Base-by-base conservation (phyloP, 2,797 vertebrate genomes). In the Podargus strigoides region DNA sequence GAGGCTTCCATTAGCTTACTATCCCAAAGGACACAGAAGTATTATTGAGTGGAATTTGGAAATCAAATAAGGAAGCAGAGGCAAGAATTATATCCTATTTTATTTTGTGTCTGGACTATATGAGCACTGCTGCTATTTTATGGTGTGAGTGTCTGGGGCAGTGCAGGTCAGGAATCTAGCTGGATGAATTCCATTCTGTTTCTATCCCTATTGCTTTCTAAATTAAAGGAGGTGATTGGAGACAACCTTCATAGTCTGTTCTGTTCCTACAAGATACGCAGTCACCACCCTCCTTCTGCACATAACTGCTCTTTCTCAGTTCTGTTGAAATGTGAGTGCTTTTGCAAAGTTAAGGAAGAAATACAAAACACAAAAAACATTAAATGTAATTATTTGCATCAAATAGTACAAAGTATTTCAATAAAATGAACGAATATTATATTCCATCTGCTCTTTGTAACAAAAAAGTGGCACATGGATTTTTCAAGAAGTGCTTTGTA, bases 401-500 rank as follows among this genome's bases (percentile, higher is more conserved):
- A 64, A 93, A 78, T 39, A 36, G 8, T 55, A 87, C 14, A 34
- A 80, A 68, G 80, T 14, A 56, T 75, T 94, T 78, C 83, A 92
- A 89, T 67, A 79, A 96, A 94, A 88, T 8, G 74, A 85, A 89
- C 0, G 2, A 96, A 87, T 60, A 60, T 87, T 85, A 90, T 93
- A 93, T 67, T 90, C 91, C 89, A 83, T 96, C 93, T 97, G 95
- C 67, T 88, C 49, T 75, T 91, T 93, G 86, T 86, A 94, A 91
- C 64, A 72, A 49, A 74, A 64, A 93, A 86, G 66, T 80, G 58
- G 90, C 81, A 64, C 91, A 82, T 60, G 77, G 93, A 79, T 92
- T 96, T 97, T 95, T 94, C 95, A 91, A 96, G 93, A 88, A 96
- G 83, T 63, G 75, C 95, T 96, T 96, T 96, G 83, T 89, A 96